Base-by-base conservation (phyloP, 2,113 vertebrate species). In the Apaloderma vittatum region DNA sequence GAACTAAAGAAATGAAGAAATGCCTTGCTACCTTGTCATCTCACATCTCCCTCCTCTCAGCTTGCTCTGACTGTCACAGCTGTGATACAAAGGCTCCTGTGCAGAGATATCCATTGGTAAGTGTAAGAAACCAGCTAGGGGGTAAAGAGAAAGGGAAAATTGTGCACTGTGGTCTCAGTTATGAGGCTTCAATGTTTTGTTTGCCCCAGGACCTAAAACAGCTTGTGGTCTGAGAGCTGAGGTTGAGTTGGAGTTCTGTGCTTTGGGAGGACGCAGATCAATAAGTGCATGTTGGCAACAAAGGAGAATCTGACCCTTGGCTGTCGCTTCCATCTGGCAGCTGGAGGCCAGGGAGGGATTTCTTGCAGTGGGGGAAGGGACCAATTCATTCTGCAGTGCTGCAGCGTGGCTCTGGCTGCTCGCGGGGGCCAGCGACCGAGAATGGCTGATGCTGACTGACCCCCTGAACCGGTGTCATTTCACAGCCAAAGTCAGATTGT, bases 321-420 rank as follows among this genome's bases (percentile, higher is more conserved):
- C 94, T 86, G 74, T 79, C 55, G 5, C 71, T 90, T 72, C 70
- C 88, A 79, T 78, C 82, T 75, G 87, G 62, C 93, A 88, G 94
- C 79, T 26, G 76, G 61, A 90, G 72, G 55, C 59, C 79, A 23
- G 79, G 43, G 59, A 86, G 68, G 67, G 63, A 11, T 79, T 92
- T 77, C 67, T 82, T 24, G 67, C 49, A 12, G 32, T 3, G 36
- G 22, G 54, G 57, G 75, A 32, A 90, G 82, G 91, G 51, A 51
- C 21, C 0, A 0, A 32, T 84, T 67, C 0, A 0, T 84, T 81
- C 55, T 34, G 63, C 26, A 24, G 48, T 51, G 30, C 37, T 32
- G 1, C 40, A 34, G 48, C 66, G 32, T 0, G 2, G 5, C 37
- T 52, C 32, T 59, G 0, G 0, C n/a, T 71, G 87, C 65, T 62